phyloP scores from a whole-genome alignment of 2,113 vertebrate species.

The Carlito syrichta region DNA sequence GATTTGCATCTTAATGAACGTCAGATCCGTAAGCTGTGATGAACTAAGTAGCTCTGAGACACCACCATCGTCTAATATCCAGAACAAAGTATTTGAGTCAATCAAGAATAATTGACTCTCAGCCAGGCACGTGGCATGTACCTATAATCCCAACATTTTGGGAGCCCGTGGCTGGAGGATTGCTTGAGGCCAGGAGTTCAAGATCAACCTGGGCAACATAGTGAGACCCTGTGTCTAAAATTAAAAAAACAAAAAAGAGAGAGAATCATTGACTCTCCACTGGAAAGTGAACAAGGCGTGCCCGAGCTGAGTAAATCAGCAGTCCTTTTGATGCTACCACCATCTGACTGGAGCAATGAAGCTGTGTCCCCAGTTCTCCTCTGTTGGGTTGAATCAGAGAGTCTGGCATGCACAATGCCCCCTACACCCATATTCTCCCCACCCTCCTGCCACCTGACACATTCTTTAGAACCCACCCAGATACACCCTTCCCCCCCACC shows the following conservation, averaged over 20 bases:
- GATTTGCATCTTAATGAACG: background rate
- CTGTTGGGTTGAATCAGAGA: background rate
- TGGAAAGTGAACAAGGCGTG: background rate
- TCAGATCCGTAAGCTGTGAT: background rate
- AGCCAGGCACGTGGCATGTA: background rate
- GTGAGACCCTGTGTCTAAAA: background rate
- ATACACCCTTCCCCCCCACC: too few species aligned
- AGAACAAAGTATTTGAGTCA: background rate
- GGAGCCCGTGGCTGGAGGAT: background rate
- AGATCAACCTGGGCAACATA: background rate
- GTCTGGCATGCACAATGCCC: background rate
- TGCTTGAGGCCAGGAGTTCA: background rate
- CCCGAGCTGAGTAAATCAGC: background rate
- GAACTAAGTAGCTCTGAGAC: background rate
- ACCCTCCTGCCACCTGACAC: fast-evolving
- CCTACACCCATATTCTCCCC: fast-evolving
- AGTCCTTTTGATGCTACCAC: background rate
- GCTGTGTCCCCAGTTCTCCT: background rate
- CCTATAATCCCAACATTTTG: background rate
- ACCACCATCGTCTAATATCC: background rate
- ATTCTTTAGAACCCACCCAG: background rate
- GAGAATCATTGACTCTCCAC: background rate
- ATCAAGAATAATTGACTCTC: background rate
- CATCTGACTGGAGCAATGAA: background rate
- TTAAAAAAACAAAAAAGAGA: background rate